A percentile compares a stretch with the other conserved stretches of the same genome.
Evolutionary conservation across 1,140 invertebrate species (phyloP).

Genomic region (Drosophila prosaltans): DNA sequence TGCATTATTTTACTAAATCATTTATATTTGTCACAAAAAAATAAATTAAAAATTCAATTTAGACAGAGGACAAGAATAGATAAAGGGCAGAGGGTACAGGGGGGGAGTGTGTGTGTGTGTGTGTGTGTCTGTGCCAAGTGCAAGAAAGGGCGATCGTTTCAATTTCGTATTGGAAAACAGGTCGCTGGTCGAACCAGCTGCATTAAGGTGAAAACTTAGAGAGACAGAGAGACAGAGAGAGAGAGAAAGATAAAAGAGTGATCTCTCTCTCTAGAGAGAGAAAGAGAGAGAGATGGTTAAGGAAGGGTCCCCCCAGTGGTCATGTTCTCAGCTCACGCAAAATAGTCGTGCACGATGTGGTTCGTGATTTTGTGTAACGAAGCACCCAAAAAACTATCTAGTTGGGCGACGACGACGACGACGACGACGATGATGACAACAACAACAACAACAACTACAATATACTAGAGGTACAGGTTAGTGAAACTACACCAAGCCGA

Average conservation of each 20-base stretch:
- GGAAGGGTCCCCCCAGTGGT: constrained; percentile 53
- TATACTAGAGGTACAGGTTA: background rate
- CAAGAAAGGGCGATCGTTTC: constrained; percentile 9
- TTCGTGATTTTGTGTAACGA: constrained; percentile 83
- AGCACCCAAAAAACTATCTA: constrained; percentile 75
- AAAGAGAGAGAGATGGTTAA: no score
- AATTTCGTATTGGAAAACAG: background rate
- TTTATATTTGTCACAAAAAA: background rate
- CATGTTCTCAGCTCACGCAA: constrained; percentile 83
- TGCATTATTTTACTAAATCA: background rate
- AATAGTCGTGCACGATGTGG: constrained; percentile 83
- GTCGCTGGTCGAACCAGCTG: constrained; percentile 40
- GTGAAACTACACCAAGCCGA: background rate
- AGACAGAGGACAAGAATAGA: no score
- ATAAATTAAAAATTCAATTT: background rate
- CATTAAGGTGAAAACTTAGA: background rate
- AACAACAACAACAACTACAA: constrained; percentile 27
- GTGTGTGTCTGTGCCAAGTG: constrained; percentile 1
- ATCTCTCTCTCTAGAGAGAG: no score
- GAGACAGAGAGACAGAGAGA: no score
- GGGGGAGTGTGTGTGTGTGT: background rate
- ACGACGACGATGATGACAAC: constrained; percentile 24
- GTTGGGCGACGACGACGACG: constrained; percentile 41
- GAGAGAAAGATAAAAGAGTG: no score
- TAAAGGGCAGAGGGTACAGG: background rate